These are phyloP conservation scores for Tenthredo amoena DNA, from an alignment of 2,888 invertebrate species.

Conservation along the genomic window DNA sequence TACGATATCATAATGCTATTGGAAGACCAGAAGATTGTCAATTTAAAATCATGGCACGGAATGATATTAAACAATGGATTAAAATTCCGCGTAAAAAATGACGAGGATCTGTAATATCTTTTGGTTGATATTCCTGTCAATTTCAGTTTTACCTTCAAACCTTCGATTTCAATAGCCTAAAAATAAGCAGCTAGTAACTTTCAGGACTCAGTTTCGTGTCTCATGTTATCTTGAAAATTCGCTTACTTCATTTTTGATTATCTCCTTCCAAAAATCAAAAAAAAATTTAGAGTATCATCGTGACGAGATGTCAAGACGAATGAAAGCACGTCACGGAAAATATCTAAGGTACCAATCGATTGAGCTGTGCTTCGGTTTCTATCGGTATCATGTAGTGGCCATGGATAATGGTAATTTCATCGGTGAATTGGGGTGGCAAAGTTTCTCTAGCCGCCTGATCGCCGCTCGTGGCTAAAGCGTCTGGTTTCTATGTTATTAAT, in stretches of 20 bases:
- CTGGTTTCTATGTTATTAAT: constrained; percentile 60
- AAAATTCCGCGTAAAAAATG: neutral
- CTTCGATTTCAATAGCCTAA: neutral
- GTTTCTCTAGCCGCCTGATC: constrained; percentile 45
- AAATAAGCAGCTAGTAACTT: neutral
- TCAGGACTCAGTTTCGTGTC: neutral
- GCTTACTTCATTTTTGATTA: neutral
- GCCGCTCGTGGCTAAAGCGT: constrained; percentile 45
- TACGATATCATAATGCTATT: neutral
- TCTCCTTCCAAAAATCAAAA: too few relatives aligned
- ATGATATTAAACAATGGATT: neutral
- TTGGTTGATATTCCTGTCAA: neutral
- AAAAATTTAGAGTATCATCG: neutral
- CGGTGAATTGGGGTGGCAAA: constrained; percentile 43
- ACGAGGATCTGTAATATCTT: neutral
- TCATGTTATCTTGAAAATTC: neutral
- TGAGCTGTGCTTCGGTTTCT: constrained; percentile 12
- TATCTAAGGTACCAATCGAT: constrained; percentile 16
- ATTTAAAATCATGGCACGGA: neutral
- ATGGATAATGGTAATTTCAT: constrained; percentile 43
- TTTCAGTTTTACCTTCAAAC: neutral
- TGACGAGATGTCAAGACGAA: neutral
- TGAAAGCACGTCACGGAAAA: neutral
- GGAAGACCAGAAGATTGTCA: neutral
- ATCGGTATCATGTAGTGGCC: constrained; percentile 46